These are phyloP conservation scores for Eptatretus atami DNA, from an alignment of 2,797 vertebrate genomes.

Conservation along the genomic window DNA sequence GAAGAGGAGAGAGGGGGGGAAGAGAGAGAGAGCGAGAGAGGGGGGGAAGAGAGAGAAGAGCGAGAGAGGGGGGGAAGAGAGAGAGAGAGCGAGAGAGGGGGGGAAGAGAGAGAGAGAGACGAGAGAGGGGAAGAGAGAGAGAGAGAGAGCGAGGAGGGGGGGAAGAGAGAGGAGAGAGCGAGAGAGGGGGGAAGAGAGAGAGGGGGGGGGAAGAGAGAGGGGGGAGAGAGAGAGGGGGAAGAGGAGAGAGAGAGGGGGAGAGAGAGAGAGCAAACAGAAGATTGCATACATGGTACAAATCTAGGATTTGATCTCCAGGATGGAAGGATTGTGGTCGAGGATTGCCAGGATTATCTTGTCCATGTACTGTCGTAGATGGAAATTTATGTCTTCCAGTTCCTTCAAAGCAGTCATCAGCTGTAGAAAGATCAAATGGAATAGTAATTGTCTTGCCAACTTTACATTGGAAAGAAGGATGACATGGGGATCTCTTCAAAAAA, in stretches of 20 bases:
- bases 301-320: conserved; percentile 5
- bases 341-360: conserved; percentile 6
- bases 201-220: not conserved
- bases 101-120: too few relatives aligned
- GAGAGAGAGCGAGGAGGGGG: too few relatives aligned
- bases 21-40: too few relatives aligned
- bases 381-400: conserved; percentile 1
- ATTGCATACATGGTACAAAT: not conserved
- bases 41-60: too few relatives aligned
- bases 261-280: not conserved
- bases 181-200: not conserved
- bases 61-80: too few relatives aligned
- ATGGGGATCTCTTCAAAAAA: too few relatives aligned
- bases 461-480: not conserved
- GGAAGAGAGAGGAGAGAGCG: not conserved
- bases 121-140: too few relatives aligned
- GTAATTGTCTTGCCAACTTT: not conserved
- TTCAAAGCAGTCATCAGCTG: conserved; percentile 4
- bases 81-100: too few relatives aligned
- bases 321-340: conserved; percentile 4
- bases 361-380: conserved; percentile 1
- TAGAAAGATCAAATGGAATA: not conserved
- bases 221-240: not conserved
- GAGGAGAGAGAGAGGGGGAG: not conserved
- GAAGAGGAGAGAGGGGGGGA: too few relatives aligned